Base-by-base conservation (phyloP, 2,888 invertebrate species). In the Caenorhabditis zanzibari region DNA sequence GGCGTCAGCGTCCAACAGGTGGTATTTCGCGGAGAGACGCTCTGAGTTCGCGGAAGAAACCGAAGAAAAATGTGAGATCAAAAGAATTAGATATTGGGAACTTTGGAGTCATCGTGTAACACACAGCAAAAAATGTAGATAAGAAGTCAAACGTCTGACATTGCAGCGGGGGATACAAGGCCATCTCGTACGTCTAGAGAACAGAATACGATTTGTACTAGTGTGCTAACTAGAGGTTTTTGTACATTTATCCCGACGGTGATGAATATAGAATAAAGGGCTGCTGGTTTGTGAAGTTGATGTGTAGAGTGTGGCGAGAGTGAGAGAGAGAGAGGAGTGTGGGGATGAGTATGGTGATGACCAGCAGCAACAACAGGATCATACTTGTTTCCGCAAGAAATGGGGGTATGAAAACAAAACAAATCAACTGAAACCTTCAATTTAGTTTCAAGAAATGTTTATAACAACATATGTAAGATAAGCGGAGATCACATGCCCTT, bases 1-100 rank as follows among this genome's bases (percentile, higher is more conserved):
- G 71, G 71, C 71, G 61, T 73, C 72, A 73, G 56, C 22, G 61
- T 19, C 22, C 59, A 61, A 61, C 72, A 73, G 61, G 72, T 73
- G 72, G 72, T 61, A 59, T 73, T 72, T 61, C 58, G 24, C 28
- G 19, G 16, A 7, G 26, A 14, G 22, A 52, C 26, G 41, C 32
- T 19, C 2, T 26, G 47, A 59, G 59, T 47, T 59, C 47, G 56
- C 10, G 12, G 44, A 44, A 59, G 58, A 59, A 54, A 19, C 28
- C 22, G 54, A 19, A 38, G 19, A 52, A 59, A 44, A 69, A 35
- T 26, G 9, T 26, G 26, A 54, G 54, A 54, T 54, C 54, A 54
- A 54, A 54, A 54, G 54, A 26, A 26, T 54, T 26, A 26, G 47
- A 47, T 47, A 19, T 28, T 41, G 26, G 41, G 56, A 69, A 32